phyloP scores from a whole-genome alignment of 2,797 vertebrate species.

The Mormyrops boulengeri region DNA sequence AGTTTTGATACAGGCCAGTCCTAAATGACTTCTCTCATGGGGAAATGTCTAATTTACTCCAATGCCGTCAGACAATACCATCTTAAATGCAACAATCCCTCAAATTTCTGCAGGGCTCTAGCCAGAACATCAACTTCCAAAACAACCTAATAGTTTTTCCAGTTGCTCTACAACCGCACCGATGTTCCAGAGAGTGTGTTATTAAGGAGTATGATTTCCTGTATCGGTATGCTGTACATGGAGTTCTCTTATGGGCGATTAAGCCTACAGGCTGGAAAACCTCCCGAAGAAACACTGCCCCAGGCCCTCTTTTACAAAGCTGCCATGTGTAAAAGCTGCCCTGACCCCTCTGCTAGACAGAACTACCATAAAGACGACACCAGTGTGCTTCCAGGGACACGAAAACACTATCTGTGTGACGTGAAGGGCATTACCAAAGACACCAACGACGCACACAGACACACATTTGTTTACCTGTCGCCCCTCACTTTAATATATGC shows the following conservation, averaged over 20 bases:
- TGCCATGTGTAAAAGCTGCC: neutral
- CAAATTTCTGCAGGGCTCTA: neutral
- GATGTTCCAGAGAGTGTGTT: neutral
- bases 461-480: neutral
- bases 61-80: neutral
- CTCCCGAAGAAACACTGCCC: neutral
- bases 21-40: neutral
- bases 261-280: conserved; percentile 11
- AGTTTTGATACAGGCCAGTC: neutral
- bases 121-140: neutral
- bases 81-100: neutral
- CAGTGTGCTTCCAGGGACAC: neutral
- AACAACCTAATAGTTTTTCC: conserved; percentile 11
- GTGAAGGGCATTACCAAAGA: neutral
- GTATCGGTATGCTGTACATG: conserved; percentile 1
- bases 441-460: neutral
- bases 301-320: neutral
- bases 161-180: neutral
- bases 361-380: neutral
- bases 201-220: neutral
- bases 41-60: neutral
- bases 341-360: neutral
- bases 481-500: neutral
- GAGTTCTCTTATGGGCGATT: conserved; percentile 10
- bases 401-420: neutral